Conservation (phyloP, 2,888 invertebrate genomes). For the Terebella lapidaria region DNA sequence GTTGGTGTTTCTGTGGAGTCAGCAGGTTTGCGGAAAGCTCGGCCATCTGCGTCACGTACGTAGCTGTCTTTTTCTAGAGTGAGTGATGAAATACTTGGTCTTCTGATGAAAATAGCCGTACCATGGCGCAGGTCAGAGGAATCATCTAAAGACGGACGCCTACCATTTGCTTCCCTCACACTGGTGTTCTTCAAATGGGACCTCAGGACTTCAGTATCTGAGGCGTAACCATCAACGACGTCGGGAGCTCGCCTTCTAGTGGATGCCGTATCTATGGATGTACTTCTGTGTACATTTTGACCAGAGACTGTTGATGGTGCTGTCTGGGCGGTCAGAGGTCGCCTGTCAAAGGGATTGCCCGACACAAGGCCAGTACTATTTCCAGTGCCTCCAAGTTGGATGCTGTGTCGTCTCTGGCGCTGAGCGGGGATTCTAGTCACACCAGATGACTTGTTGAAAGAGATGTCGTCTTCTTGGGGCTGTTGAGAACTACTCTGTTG, state of each 20-base stretch:
- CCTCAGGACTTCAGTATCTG: too few relatives aligned
- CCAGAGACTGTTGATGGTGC: too few relatives aligned
- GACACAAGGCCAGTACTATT: neutral
- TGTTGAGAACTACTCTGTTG: too few relatives aligned
- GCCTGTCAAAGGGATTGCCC: neutral
- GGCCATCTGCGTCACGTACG: neutral
- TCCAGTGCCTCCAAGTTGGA: neutral
- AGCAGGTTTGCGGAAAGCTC: neutral
- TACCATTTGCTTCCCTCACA: neutral
- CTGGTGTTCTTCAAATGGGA: neutral
- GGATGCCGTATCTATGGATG: neutral
- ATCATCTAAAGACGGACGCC: neutral
- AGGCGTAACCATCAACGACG: too few relatives aligned
- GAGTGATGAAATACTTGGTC: too few relatives aligned
- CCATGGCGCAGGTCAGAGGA: neutral
- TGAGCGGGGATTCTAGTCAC: neutral
- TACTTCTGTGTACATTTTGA: neutral
- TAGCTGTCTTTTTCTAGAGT: too few relatives aligned
- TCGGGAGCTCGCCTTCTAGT: neutral
- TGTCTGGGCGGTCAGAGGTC: neutral
- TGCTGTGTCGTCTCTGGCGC: neutral
- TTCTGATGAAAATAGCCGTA: too few relatives aligned
- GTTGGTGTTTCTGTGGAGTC: neutral
- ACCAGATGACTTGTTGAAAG: neutral
- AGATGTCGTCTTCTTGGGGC: too few relatives aligned